Evolutionary conservation across 2,113 vertebrate species (phyloP).

Genomic region (Danionella cerebrum): DNA sequence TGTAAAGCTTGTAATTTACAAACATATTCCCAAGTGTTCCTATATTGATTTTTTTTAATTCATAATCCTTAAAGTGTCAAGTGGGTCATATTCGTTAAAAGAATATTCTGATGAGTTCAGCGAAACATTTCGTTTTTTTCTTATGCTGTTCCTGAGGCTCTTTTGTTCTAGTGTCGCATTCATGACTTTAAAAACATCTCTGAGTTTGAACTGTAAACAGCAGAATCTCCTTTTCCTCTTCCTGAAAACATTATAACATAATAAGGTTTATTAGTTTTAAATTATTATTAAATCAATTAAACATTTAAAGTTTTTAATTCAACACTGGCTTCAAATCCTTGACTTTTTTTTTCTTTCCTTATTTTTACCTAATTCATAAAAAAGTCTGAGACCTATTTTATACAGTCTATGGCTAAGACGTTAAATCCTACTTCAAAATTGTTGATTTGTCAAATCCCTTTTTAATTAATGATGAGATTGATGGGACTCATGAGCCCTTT

Average conservation of each 20-base stretch:
- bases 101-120: conserved; percentile 15
- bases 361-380: neutral
- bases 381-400: neutral
- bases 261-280: too few species aligned
- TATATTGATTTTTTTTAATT: conserved; percentile 26
- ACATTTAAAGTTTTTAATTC: too few species aligned
- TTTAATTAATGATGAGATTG: conserved; percentile 7
- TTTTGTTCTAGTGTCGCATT: conserved; percentile 1
- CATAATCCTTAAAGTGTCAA: conserved; percentile 46
- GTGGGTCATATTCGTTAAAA: conserved; percentile 44
- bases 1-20: conserved; percentile 47
- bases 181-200: neutral
- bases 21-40: conserved; percentile 43
- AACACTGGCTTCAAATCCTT: neutral
- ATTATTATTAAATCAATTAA: too few species aligned
- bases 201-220: conserved; percentile 18
- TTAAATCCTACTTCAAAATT: conserved; percentile 30
- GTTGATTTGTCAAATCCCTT: conserved; percentile 32
- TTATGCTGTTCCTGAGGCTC: conserved; percentile 20
- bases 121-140: neutral
- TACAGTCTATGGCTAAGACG: conserved; percentile 17
- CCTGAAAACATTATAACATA: neutral
- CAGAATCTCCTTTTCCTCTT: neutral
- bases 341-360: neutral
- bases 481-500: conserved; percentile 41